Conservation (phyloP, 2,113 vertebrate species). For the Marmota monax region DNA sequence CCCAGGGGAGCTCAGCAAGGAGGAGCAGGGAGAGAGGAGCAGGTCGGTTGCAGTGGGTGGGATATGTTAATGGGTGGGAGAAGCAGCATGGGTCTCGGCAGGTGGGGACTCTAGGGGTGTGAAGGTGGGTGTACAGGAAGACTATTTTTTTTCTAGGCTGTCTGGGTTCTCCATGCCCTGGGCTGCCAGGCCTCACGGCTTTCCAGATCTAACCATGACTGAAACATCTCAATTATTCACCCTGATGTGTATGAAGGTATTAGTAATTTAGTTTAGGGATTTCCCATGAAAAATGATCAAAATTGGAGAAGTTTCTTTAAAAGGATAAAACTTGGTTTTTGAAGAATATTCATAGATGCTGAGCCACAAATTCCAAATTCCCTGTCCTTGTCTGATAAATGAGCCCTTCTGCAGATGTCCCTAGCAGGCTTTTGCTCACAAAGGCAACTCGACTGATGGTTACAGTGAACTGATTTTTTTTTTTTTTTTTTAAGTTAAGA, state of each 20-base stretch:
- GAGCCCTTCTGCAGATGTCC: fast-evolving
- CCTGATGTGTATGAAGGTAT: not conserved
- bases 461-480: not conserved
- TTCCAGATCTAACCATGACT: not conserved
- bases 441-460: not conserved
- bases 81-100: fast-evolving
- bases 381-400: not conserved
- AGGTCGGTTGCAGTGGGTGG: fast-evolving
- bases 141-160: not conserved
- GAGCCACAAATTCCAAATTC: not conserved
- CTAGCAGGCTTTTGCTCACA: not conserved
- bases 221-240: not conserved
- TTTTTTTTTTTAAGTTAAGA: not conserved
- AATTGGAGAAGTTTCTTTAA: not conserved
- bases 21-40: not conserved
- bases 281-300: not conserved
- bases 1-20: not conserved
- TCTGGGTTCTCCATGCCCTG: not conserved
- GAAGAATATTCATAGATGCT: not conserved
- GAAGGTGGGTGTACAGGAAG: not conserved
- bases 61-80: not conserved
- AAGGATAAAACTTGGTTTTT: not conserved
- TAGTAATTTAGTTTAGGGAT: slow-evolving; percentile 1
- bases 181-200: not conserved
- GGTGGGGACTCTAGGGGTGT: not conserved